Base-by-base conservation (phyloP, 2,888 invertebrate genomes). In the Epinotia bilunana region DNA sequence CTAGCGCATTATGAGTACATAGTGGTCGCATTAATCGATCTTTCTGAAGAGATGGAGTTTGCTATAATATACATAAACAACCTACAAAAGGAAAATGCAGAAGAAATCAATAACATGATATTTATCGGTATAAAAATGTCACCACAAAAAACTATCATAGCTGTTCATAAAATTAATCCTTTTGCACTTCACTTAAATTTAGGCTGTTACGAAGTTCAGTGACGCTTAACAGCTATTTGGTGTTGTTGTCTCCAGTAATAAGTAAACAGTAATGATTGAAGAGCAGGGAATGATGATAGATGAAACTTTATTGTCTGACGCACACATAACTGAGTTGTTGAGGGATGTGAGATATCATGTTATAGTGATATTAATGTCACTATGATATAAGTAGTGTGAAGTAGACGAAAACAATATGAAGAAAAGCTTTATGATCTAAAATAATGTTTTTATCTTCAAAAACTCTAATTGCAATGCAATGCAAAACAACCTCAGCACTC, bases 201-300 rank as follows among this genome's bases (percentile, higher is more conserved):
- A 68, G 72, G 73, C 77, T 68, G 72, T 68, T 77, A 74, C 81
- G 79, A 87, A 88, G 84, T 90, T 87, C 80, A 83, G 84, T 82
- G 76, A 82, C 83, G 83, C 83, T 85, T 94, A 93, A 94, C 91
- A 93, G 93, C 93, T 92, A 90, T 91, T 81, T 86, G 86, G 83
- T 94, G 93, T 94, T 89, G 86, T 85, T 92, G 93, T 93, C 93
- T 86, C 79, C 82, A 80, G 81, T 79, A 81, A 83, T 83, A 86
- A 88, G 89, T 86, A 91, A 92, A 94, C 92, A 92, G 89, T 93
- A 91, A 93, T 94, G 93, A 94, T 92, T 86, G 92, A 93, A 86
- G 86, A 88, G 88, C 85, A 83, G 79, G 82, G 83, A 85, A 91
- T 89, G 88, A 92, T 92, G 94, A 94, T 94, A 91, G 93, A 94